Evolutionary conservation across 2,797 vertebrate genomes (phyloP), one percentile per base, ranked within the genome.

Genomic region (Acanthiza pusilla): DNA sequence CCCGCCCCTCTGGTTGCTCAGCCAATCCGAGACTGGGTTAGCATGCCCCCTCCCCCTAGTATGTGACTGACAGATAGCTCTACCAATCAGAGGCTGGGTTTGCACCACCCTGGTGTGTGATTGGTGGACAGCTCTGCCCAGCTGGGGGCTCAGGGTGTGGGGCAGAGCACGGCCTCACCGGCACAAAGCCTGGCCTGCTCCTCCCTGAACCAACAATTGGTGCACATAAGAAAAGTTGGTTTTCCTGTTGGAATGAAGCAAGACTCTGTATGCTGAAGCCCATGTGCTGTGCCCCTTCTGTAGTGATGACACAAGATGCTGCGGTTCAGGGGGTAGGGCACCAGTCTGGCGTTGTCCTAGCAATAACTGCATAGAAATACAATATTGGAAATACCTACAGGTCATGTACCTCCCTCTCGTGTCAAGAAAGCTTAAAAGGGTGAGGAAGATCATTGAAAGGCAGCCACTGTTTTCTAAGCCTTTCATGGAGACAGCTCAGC

Each of bases 161-260:
- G 38, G 38, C 38, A 38, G 38, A 38, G 40, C 50, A 13, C 8
- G 16, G 23, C 25, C 50, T 29, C 30, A 13, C 7, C 5, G 12
- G 2, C 0, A 0, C 23, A 20, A 13, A 26, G 20, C 11, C 13
- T 0, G 0, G 51, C 36, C 13, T 2, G 5, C 4, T 4, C 4
- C 16, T 30, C 11, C 18, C 3, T 36, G 36, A 36, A 36, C 36
- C 36, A 36, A 43, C 12, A 51, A 9, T 0, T 13, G 11, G 21
- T 21, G 60, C 27, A 11, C 11, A 4, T 29, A 16, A 38, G 20
- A 34, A 42, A 55, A 79, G 42, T 3, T 72, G 30, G 7, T n/a
- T n/a, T 43, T 91, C 36, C 45, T 60, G 29, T 18, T 34, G 40
- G 45, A 60, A 45, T 1, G 2, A 85, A 87, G 62, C 5, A 22